These are phyloP conservation scores for Subacronicta megacephala DNA, from an alignment of 2,888 invertebrate species.

Conservation along the genomic window DNA sequence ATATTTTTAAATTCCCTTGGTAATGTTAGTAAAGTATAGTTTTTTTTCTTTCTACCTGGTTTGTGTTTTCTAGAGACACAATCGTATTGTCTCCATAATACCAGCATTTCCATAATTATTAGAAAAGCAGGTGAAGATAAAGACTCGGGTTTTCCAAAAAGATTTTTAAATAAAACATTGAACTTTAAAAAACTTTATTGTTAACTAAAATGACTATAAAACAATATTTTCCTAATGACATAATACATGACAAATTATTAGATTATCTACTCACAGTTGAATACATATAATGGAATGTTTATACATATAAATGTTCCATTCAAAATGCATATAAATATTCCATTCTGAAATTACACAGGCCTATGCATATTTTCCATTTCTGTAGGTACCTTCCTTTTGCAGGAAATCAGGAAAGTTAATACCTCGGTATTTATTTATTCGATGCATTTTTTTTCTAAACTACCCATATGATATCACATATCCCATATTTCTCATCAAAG, in stretches of 20 bases:
- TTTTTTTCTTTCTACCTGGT: too few species aligned
- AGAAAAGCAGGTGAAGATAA: too few species aligned
- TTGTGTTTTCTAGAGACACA: too few species aligned
- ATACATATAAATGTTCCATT: too few species aligned
- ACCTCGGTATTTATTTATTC: too few species aligned
- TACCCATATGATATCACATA: slow-evolving; percentile 96
- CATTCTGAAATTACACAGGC: background rate
- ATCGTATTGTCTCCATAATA: too few species aligned
- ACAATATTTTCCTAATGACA: slow-evolving; percentile 13
- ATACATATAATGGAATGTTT: too few species aligned
- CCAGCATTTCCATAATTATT: too few species aligned
- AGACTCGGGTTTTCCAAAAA: too few species aligned
- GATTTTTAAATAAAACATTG: background rate
- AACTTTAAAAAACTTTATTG: slow-evolving; percentile 7
- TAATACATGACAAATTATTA: background rate
- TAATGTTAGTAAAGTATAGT: slow-evolving; percentile 11
- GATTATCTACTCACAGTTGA: too few species aligned
- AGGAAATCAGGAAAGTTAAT: too few species aligned
- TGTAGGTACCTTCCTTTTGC: background rate
- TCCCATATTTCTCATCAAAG: slow-evolving; percentile 96
- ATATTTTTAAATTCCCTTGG: slow-evolving; percentile 23
- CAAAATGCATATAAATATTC: too few species aligned
- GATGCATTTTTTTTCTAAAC: background rate
- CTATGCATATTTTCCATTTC: background rate
- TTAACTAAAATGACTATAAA: slow-evolving; percentile 45